Base-by-base conservation (phyloP, 2,888 invertebrate species). In the Encarsia formosa region DNA sequence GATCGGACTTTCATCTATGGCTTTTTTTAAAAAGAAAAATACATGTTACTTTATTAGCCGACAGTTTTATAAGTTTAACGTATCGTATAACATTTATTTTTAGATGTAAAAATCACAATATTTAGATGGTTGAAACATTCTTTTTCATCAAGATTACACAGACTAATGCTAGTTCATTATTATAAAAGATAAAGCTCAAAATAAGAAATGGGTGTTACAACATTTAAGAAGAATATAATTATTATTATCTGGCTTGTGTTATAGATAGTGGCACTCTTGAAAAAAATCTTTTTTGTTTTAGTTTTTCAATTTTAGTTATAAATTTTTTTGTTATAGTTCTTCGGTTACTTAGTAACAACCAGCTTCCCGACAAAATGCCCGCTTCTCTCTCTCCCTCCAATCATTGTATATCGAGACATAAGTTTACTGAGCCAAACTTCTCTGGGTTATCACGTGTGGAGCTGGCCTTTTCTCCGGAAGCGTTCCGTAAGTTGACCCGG, bases 401-500 rank as follows among this genome's bases (percentile, higher is more conserved):
- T n/a, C n/a, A n/a, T 51, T 34, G 40, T 55, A 40, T 45, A 51
- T 43, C 44, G 43, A 56, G 43, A 50, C 47, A 49, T 43, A 34
- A 15, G 16, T 32, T 42, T 50, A 32, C 19, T 31, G 38, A 24
- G 41, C 44, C 24, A 16, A 23, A 46, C 43, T 29, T 45, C 24
- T 24, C 40, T 34, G 41, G 26, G 63, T 55, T 68, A 71, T 73
- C 73, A 73, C 62, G 70, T 71, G 61, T 65, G 67, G 60, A 68
- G 67, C 53, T 68, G 70, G 58, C 65, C 68, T 67, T 71, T 75
- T 61, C 70, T 68, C 61, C 73, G 73, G 74, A 81, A 82, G 64
- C 78, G 78, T 59, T 81, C 81, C 65, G 81, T 81, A 65, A 82
- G 74, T 63, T 77, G 77, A 59, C 82, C 82, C 57, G 81, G 79